A percentile compares a stretch with the other conserved stretches of the same genome.
Conservation (phyloP, 2,797 vertebrate species). For the Pangasius macronema region DNA sequence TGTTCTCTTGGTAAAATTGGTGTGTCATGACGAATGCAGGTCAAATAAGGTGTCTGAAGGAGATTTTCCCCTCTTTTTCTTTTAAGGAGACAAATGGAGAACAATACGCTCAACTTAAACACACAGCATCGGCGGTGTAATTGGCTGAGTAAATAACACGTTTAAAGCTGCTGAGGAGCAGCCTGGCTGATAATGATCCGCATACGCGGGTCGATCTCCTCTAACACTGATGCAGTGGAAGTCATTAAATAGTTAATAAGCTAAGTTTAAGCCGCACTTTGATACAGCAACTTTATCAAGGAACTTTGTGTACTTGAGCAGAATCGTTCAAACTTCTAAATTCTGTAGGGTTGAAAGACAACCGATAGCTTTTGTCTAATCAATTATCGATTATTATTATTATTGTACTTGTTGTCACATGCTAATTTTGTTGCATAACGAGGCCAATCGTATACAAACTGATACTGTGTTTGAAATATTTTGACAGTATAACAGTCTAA, state of each 20-base stretch:
- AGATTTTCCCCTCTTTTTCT: slow-evolving; percentile 18
- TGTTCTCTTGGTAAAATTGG: too few relatives aligned
- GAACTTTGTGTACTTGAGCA: neutral
- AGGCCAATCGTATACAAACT: too few relatives aligned
- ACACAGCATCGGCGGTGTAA: slow-evolving; percentile 43
- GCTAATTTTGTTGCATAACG: neutral
- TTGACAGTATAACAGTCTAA: too few relatives aligned
- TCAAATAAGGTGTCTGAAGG: neutral
- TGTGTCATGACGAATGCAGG: too few relatives aligned
- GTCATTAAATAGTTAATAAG: slow-evolving; percentile 41
- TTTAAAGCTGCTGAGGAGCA: slow-evolving; percentile 47
- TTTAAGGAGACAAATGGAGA: slow-evolving; percentile 35
- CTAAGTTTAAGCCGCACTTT: slow-evolving; percentile 3
- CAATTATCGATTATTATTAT: too few relatives aligned
- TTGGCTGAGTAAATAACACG: slow-evolving; percentile 51
- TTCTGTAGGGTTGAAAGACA: neutral
- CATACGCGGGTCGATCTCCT: slow-evolving; percentile 39
- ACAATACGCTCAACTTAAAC: slow-evolving; percentile 3
- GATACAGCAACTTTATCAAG: slow-evolving; percentile 22
- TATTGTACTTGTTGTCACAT: too few relatives aligned
- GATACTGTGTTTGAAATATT: too few relatives aligned
- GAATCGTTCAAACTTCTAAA: neutral
- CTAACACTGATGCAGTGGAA: slow-evolving; percentile 40
- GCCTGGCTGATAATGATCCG: slow-evolving; percentile 40
- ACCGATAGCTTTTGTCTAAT: neutral